Conservation (phyloP, 1,140 invertebrate genomes). For the Lineus longissimus region DNA sequence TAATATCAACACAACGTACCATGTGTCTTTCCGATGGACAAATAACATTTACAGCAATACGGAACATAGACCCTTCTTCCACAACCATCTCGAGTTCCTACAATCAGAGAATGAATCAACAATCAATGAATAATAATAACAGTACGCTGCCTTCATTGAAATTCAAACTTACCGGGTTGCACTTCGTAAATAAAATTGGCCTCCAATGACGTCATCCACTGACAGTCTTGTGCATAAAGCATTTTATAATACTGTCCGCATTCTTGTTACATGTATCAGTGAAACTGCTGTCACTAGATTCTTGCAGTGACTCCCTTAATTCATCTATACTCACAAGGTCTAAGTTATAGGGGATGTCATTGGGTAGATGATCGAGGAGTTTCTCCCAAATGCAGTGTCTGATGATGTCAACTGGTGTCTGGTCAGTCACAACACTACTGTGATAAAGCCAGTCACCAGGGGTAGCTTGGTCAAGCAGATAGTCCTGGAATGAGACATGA, state of each 20-base stretch:
- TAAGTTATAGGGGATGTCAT: constrained; percentile 79
- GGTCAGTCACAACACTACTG: constrained; percentile 66
- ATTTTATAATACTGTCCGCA: constrained; percentile 27
- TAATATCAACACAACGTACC: constrained; percentile 20
- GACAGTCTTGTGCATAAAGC: too few species aligned
- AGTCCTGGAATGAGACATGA: constrained; percentile 58
- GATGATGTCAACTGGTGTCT: constrained; percentile 66
- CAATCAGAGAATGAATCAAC: too few species aligned
- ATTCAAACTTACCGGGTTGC: too few species aligned
- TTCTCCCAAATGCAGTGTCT: constrained; percentile 70
- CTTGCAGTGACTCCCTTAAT: background rate
- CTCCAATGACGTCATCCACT: too few species aligned
- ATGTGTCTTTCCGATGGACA: constrained; percentile 60
- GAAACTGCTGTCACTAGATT: background rate
- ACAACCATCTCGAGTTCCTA: constrained; percentile 25
- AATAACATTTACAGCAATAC: constrained; percentile 61
- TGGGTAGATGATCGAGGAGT: constrained; percentile 70
- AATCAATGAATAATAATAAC: too few species aligned
- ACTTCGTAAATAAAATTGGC: too few species aligned
- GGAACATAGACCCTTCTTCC: constrained; percentile 56
- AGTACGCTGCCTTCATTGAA: too few species aligned
- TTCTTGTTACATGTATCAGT: constrained; percentile 16
- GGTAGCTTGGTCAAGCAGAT: constrained; percentile 65
- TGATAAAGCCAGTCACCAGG: constrained; percentile 66
- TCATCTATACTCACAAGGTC: constrained; percentile 61